Evolutionary conservation across 2,113 vertebrate species (phyloP), one percentile per base, ranked within the genome.

Genomic region (Mormoops blainvillei): DNA sequence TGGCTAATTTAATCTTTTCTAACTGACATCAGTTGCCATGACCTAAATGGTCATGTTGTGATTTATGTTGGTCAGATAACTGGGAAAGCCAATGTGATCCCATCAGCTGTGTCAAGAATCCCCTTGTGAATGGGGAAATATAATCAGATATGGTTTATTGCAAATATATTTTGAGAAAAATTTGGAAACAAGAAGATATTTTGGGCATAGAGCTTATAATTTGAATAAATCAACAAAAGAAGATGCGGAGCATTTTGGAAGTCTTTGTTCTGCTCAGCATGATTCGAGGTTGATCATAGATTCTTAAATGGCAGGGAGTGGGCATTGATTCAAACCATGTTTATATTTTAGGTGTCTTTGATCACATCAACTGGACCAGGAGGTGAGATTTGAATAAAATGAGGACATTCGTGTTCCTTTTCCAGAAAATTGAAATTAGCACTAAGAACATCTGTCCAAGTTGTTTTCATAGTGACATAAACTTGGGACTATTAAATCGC

Each of bases 1-100:
- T 89, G 50, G 22, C 2, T 89, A 94, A 83, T 74, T 95, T 61
- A 70, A 96, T 89, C 7, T 71, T 78, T 87, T 78, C 36, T 74
- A 33, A 80, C 58, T 76, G n/a, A 18, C 26, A 50, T 56, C 54
- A 31, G 9, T 78, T 83, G 19, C 13, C 8, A 68, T 48, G 74
- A 89, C 18, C 50, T 85, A 90, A 93, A 43, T 26, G 38, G 22
- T 58, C 24, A 71, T 74, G 5, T 43, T 48, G 14, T 86, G 52
- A 65, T 50, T 22, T 58, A 68, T 8, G 45, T 0, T 19, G 11
- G 4, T 80, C 31, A 5, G 11, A 10, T 43, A 65, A 90, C 13
- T 43, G 14, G 82, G 24, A 86, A 93, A 83, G 4, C 33, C 56
- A 58, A 54, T 50, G 31, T 12, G 12, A 58, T 38, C 11, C 43